These are phyloP conservation scores for Gymnopithys bicolor DNA, from an alignment of 2,797 vertebrate genomes.

Conservation along the genomic window DNA sequence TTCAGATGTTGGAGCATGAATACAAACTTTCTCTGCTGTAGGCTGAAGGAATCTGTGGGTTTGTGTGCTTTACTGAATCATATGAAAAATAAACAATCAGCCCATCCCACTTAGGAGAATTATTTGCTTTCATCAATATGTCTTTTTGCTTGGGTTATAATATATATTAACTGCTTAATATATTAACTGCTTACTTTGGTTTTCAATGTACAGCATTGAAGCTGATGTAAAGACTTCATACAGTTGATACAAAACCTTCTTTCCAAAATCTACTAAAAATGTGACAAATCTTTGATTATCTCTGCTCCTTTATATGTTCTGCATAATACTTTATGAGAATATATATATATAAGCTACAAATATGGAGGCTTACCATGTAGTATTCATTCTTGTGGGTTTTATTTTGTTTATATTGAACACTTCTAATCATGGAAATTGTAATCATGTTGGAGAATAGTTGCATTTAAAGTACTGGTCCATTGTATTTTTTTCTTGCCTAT, in stretches of 20 bases:
- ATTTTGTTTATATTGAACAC: not conserved
- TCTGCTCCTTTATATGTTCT: not conserved
- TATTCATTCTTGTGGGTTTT: not conserved
- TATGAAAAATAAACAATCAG: constrained; percentile 38
- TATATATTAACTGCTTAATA: not conserved
- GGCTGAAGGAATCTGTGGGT: constrained; percentile 31
- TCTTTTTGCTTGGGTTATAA: not conserved
- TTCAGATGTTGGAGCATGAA: constrained; percentile 39
- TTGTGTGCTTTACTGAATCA: constrained; percentile 57
- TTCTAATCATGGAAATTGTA: not conserved
- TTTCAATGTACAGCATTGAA: not conserved
- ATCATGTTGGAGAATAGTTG: not conserved
- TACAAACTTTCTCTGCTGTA: constrained; percentile 45
- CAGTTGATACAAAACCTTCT: not conserved
- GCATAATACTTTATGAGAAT: not conserved
- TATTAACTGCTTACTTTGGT: not conserved
- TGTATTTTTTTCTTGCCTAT: not conserved
- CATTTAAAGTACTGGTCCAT: not conserved
- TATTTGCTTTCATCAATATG: not conserved
- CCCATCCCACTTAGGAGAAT: not conserved
- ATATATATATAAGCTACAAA: not conserved
- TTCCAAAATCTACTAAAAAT: not conserved
- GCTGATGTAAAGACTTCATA: not conserved
- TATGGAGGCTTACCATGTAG: not conserved
- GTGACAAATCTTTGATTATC: not conserved